Percentiles rank a stretch among this genome's conserved stretches.
Conservation (phyloP, 2,888 invertebrate genomes). For the Petrophora chlorosata region DNA sequence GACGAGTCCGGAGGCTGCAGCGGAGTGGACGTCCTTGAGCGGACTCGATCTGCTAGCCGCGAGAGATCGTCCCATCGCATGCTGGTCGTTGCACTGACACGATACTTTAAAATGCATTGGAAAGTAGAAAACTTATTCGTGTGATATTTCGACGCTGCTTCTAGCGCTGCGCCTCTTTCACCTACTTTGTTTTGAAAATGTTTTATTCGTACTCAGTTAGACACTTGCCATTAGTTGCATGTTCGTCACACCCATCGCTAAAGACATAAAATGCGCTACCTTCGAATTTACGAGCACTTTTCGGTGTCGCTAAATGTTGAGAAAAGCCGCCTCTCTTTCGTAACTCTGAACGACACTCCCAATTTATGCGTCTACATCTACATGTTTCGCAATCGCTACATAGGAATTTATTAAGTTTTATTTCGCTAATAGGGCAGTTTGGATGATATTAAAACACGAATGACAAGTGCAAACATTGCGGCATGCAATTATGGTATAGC, state of each 20-base stretch:
- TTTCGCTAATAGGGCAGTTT: conserved; percentile 15
- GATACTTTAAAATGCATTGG: conserved; percentile 81
- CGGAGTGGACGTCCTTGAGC: conserved; percentile 82
- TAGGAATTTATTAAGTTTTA: conserved; percentile 28
- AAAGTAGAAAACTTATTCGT: conserved; percentile 76
- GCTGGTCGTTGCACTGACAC: conserved; percentile 82
- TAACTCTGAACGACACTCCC: conserved; percentile 55
- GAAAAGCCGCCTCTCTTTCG: conserved; percentile 63
- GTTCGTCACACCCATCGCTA: conserved; percentile 63
- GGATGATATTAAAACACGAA: conserved; percentile 16
- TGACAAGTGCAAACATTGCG: conserved; percentile 23
- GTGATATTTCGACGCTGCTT: conserved; percentile 53
- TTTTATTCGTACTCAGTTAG: conserved; percentile 40
- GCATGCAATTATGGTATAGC: conserved; percentile 29
- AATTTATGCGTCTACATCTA: conserved; percentile 48
- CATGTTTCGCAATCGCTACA: conserved; percentile 55
- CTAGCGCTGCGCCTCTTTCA: conserved; percentile 9
- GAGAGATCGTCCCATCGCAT: conserved; percentile 78
- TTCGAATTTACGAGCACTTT: conserved; percentile 62
- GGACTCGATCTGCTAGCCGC: conserved; percentile 82
- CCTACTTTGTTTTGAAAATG: conserved; percentile 24
- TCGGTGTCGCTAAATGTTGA: conserved; percentile 68
- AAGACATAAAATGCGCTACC: conserved; percentile 57
- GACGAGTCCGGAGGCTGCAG: conserved; percentile 51
- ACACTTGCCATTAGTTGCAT: conserved; percentile 41